Evolutionary conservation across 2,797 vertebrate species (phyloP).

Genomic region (Furcifer pardalis): DNA sequence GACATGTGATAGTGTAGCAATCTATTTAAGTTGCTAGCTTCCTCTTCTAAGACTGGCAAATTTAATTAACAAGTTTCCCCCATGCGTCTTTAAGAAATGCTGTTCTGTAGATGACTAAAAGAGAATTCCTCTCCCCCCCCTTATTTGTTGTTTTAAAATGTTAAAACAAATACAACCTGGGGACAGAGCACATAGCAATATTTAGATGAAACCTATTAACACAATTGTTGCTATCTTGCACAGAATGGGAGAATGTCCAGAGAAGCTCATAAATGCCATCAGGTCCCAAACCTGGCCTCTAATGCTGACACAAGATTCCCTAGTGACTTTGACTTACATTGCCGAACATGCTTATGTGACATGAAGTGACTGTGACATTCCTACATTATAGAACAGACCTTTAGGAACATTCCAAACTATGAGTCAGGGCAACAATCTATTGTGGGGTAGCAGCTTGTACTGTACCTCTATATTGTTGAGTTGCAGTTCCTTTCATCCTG

Average conservation of each 20-base stretch:
- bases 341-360: neutral
- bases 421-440: neutral
- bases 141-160: too few species aligned
- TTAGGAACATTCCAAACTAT: neutral
- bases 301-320: neutral
- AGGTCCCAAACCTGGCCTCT: too few species aligned
- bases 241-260: neutral
- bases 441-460: neutral
- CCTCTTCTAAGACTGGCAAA: neutral
- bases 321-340: neutral
- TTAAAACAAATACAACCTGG: too few species aligned
- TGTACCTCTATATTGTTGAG: too few species aligned
- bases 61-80: neutral
- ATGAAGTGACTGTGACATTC: too few species aligned
- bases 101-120: neutral
- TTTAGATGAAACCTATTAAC: too few species aligned
- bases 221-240: neutral
- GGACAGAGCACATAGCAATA: neutral
- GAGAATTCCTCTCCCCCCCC: neutral
- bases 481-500: too few species aligned
- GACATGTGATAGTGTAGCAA: neutral
- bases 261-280: neutral
- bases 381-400: neutral
- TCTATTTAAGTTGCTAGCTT: accelerated
- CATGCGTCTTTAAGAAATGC: neutral